Conservation (phyloP, 1,140 invertebrate species). For the Pseudobourletiella spinata region DNA sequence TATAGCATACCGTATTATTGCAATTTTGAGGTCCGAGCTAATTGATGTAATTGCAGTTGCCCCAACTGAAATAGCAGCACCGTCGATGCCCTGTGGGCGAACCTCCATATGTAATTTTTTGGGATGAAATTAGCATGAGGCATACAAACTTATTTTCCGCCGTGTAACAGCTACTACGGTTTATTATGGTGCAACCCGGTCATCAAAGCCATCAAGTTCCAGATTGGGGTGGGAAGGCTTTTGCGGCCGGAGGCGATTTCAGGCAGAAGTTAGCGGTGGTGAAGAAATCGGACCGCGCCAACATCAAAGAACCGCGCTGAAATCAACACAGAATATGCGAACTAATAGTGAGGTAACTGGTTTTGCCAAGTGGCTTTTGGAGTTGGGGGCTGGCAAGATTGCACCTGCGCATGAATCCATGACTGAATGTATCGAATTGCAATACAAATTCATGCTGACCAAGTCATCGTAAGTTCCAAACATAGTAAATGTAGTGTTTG, state of each 20-base stretch:
- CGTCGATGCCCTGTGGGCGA: too few species aligned
- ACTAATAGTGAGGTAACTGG: neutral
- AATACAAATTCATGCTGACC: neutral
- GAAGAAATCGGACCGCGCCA: neutral
- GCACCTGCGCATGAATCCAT: neutral
- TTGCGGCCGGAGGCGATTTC: slow-evolving; percentile 32
- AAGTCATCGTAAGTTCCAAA: neutral
- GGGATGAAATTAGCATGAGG: too few species aligned
- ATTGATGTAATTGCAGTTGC: too few species aligned
- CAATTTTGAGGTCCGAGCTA: too few species aligned
- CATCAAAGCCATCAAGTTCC: too few species aligned
- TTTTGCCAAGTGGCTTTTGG: slow-evolving; percentile 11
- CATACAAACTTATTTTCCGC: too few species aligned
- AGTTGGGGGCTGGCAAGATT: slow-evolving; percentile 17
- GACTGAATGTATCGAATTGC: slow-evolving; percentile 13
- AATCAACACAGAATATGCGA: slow-evolving; percentile 16
- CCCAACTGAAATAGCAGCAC: too few species aligned
- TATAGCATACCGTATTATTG: too few species aligned
- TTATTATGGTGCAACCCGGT: too few species aligned
- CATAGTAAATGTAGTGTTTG: slow-evolving; percentile 2
- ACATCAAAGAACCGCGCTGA: neutral
- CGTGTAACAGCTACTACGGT: too few species aligned
- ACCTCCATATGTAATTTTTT: too few species aligned
- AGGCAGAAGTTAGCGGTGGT: slow-evolving; percentile 27
- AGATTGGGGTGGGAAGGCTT: too few species aligned